Evolutionary conservation across 2,888 invertebrate species (phyloP).

Genomic region (Ypsolopha scabrella): DNA sequence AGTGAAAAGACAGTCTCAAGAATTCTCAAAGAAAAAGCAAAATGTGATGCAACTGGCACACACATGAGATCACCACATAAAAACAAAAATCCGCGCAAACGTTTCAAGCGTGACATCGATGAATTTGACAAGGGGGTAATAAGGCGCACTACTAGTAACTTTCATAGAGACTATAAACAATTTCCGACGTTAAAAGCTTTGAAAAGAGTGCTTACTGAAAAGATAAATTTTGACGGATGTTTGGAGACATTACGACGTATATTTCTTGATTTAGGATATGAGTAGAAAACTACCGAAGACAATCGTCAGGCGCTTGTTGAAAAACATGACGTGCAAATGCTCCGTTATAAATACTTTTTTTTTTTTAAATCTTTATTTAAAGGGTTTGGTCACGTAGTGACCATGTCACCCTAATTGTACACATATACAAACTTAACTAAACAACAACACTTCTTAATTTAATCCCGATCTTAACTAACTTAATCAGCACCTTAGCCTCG

Average conservation of each 20-base stretch:
- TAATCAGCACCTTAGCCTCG: too few species aligned
- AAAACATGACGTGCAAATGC: conserved; percentile 4
- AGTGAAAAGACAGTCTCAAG: conserved; percentile 6
- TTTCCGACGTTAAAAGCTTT: too few species aligned
- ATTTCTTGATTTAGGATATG: conserved; percentile 4
- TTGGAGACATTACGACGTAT: neutral
- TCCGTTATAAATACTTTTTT: conserved; percentile 1
- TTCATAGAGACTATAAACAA: too few species aligned
- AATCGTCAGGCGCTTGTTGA: conserved; percentile 4
- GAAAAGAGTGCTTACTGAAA: neutral
- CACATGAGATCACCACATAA: conserved; percentile 7
- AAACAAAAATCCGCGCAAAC: conserved; percentile 5
- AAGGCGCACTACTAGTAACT: conserved; percentile 5
- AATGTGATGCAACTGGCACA: conserved; percentile 6
- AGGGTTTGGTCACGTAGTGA: too few species aligned
- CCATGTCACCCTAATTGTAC: too few species aligned
- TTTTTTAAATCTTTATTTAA: too few species aligned
- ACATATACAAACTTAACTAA: too few species aligned
- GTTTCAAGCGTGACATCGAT: conserved; percentile 7
- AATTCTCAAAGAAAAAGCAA: conserved; percentile 9
- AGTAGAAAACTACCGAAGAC: conserved; percentile 4
- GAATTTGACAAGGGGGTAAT: conserved; percentile 6
- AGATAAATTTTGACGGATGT: neutral
- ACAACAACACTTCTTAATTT: too few species aligned
- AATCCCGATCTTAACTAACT: too few species aligned